A percentile compares a stretch with the other conserved stretches of the same genome.
phyloP scores from a whole-genome alignment of 2,113 vertebrate genomes.

The Mus spicilegus region DNA sequence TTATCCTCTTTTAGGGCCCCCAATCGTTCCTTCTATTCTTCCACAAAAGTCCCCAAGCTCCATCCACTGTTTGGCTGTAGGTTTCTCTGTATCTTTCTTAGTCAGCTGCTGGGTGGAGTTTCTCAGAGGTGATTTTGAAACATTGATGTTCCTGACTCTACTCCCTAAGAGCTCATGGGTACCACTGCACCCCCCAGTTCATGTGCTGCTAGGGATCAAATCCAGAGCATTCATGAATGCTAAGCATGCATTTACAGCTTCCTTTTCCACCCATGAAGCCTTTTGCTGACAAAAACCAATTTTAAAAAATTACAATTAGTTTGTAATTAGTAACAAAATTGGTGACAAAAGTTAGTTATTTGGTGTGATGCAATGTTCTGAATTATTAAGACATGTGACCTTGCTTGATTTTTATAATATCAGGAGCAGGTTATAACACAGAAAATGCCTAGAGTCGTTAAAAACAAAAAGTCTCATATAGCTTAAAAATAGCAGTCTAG shows the following conservation, averaged over 20 bases:
- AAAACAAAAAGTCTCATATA: background rate
- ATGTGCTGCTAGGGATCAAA: background rate
- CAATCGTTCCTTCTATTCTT: too few relatives aligned
- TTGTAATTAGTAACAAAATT: too few relatives aligned
- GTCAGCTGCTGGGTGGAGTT: too few relatives aligned
- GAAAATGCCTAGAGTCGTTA: background rate
- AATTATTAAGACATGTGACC: background rate
- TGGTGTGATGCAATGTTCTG: background rate
- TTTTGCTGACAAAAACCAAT: background rate
- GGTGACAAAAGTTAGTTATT: background rate
- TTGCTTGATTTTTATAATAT: background rate
- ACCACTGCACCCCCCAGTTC: background rate
- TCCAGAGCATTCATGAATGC: background rate
- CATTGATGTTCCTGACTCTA: too few relatives aligned
- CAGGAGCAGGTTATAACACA: conserved; percentile 9
- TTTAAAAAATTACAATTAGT: too few relatives aligned
- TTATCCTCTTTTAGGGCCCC: too few relatives aligned
- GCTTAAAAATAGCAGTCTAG: background rate
- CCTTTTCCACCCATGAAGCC: background rate
- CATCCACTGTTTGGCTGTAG: too few relatives aligned
- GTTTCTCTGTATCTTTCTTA: too few relatives aligned
- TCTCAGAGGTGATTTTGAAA: background rate
- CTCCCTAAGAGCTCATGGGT: background rate
- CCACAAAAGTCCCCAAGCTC: too few relatives aligned
- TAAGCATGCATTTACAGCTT: background rate